phyloP scores from a whole-genome alignment of 2,888 invertebrate species.

The Caenorhabditis parvicauda region DNA sequence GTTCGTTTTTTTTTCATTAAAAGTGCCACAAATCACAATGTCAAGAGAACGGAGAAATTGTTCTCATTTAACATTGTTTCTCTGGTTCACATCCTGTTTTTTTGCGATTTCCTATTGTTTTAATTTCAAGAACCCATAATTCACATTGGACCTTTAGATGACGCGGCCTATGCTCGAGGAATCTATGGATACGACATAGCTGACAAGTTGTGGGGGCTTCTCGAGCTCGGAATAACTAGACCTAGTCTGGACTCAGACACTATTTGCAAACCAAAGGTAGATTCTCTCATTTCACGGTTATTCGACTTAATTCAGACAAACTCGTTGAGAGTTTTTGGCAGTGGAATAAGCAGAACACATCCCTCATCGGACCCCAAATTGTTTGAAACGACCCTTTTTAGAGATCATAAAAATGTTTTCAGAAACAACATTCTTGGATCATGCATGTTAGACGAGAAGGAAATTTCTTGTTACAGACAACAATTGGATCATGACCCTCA shows the following conservation, averaged over 20 bases:
- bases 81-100: too few species aligned
- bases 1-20: conserved; percentile 12
- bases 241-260: conserved; percentile 39
- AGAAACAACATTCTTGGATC: conserved; percentile 50
- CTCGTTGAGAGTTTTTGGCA: conserved; percentile 48
- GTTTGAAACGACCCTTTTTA: not conserved
- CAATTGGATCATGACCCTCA: conserved; percentile 42
- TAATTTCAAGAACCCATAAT: not conserved
- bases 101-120: not conserved
- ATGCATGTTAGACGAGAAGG: conserved; percentile 47
- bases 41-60: not conserved
- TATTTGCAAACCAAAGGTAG: conserved; percentile 39
- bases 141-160: conserved; percentile 37
- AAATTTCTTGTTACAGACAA: conserved; percentile 48
- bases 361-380: conserved; percentile 34
- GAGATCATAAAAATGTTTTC: conserved; percentile 6
- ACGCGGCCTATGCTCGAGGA: conserved; percentile 48
- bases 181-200: conserved; percentile 51
- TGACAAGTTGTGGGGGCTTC: conserved; percentile 53
- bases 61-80: not conserved
- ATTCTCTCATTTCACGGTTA: not conserved
- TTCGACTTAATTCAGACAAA: conserved; percentile 20
- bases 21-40: too few species aligned
- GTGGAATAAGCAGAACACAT: conserved; percentile 47
- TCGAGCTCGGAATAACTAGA: conserved; percentile 35